phyloP scores from a whole-genome alignment of 2,113 vertebrate species.

The Hippoglossus stenolepis region DNA sequence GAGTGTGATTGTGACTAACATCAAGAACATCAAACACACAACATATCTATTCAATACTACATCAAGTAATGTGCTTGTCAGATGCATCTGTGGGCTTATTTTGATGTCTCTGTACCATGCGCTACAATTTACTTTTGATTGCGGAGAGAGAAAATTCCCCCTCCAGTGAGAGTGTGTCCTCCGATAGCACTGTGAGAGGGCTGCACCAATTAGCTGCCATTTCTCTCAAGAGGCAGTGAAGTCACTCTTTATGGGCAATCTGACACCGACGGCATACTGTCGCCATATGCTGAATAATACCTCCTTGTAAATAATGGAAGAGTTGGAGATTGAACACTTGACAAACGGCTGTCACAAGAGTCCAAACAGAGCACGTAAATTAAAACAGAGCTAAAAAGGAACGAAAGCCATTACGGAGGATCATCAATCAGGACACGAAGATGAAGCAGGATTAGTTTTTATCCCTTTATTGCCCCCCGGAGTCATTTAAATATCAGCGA shows the following conservation, averaged over 20 bases:
- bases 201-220: conserved; percentile 79
- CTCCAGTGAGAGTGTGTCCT: conserved; percentile 82
- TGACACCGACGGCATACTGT: conserved; percentile 72
- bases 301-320: conserved; percentile 72
- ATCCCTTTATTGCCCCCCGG: conserved; percentile 58
- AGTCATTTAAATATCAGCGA: conserved; percentile 36
- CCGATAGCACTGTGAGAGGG: conserved; percentile 83
- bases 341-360: conserved; percentile 60
- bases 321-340: conserved; percentile 66
- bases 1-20: conserved; percentile 36
- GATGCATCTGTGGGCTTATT: conserved; percentile 54
- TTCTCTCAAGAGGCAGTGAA: conserved; percentile 75
- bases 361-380: conserved; percentile 53
- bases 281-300: conserved; percentile 74
- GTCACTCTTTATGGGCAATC: conserved; percentile 77
- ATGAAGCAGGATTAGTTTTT: conserved; percentile 56
- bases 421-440: conserved; percentile 51
- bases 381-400: conserved; percentile 49
- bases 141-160: conserved; percentile 80
- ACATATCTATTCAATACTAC: conserved; percentile 42
- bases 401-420: conserved; percentile 43
- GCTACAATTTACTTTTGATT: conserved; percentile 89
- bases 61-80: conserved; percentile 60
- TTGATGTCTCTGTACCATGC: conserved; percentile 82
- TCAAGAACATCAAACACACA: conserved; percentile 41